Base-by-base conservation (phyloP, 92 coral and sea anemone genomes). In the Parazoanthus swiftii region DNA sequence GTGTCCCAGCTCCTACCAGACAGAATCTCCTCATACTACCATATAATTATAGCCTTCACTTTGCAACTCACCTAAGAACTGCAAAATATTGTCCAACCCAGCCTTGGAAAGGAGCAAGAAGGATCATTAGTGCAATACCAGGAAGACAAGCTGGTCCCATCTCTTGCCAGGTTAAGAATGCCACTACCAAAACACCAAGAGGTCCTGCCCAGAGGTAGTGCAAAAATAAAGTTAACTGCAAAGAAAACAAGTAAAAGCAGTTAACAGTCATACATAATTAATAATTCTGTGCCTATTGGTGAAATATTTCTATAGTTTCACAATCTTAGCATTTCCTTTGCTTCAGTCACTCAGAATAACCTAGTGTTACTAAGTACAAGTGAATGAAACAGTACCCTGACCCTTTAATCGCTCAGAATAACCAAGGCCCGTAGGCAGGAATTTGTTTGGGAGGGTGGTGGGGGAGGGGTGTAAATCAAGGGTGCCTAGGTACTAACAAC, bases 1-100 rank as follows among this genome's bases (percentile, higher is more conserved):
- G 9, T 6, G 51, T 46, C 8, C 51, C 51, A 46, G 51, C 10
- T 39, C 8, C 51, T 46, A 46, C 51, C 7, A 46, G 59, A 3
- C 59, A 51, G 58, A 51, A 51, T 14, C 29, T 25, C 36, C 18
- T 42, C 2, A 77, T 15, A 50, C 16, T 13, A 23, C 82, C 29
- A 6, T 44, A 44, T 9, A 44, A 29, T 29, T 29, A 29, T 9
- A 44, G 51, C 51, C 51, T 11, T 48, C 11, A 1, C 9, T 48
- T 48, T 7, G 8, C 3, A 74, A 33, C 86, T 91, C 78, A 96
- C 99, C 98, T 95, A 26, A 97, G 78, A 51, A 89, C 59, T n/a
- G 98, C 98, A 89, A 95, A 95, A 56, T 90, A 89, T 77, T 91
- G 88, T 11, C 99, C 99, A 88, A 95, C 82, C 93, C 92, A 94